Base-by-base conservation (phyloP, 2,113 vertebrate genomes). In the Esox niger region DNA sequence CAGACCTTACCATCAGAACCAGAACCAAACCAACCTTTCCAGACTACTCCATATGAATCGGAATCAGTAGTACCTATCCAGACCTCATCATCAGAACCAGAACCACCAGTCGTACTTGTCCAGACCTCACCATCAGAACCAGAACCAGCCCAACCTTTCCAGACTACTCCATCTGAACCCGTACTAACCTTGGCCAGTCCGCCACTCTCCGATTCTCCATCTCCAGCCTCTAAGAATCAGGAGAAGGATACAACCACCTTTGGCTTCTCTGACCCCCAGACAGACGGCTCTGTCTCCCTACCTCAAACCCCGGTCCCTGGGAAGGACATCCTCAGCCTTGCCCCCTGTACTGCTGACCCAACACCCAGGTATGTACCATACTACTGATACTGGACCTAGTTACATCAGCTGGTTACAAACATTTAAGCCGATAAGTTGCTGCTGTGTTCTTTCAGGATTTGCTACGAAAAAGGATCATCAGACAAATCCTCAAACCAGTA, bases 321-420 rank as follows among this genome's bases (percentile, higher is more conserved):
- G 13, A 15, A 43, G 38, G 38, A 43, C 13, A 43, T 1, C 35
- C 15, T 15, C 13, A 43, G 11, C 38, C 38, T 15, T 43, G 38
- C 38, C 3, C 13, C 38, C 38, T 43, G 13, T 17, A 10, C 35
- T 43, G 35, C n/a, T 43, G 38, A 43, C 13, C 38, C 38, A 15
- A 43, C 38, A 43, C 38, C 38, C 75, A 90, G 88, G 88, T 90
- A 69, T 20, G 59, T 10, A 5, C 59, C 23, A n/a, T 61, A 15
- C 17, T 17, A 15, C 38, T 1, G 11, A 43, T 43, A 43, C 13
- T 43, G 38, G 38, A 43, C 38, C 38, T 15, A 17, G 38, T 6
- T 15, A 43, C 17, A 7, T 17, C n/a, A n/a, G n/a, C n/a, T n/a
- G n/a, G n/a, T n/a, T n/a, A n/a, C n/a, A n/a, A n/a, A n/a, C n/a